Conservation (phyloP, 2,888 invertebrate genomes). For the Xylota sylvarum region DNA sequence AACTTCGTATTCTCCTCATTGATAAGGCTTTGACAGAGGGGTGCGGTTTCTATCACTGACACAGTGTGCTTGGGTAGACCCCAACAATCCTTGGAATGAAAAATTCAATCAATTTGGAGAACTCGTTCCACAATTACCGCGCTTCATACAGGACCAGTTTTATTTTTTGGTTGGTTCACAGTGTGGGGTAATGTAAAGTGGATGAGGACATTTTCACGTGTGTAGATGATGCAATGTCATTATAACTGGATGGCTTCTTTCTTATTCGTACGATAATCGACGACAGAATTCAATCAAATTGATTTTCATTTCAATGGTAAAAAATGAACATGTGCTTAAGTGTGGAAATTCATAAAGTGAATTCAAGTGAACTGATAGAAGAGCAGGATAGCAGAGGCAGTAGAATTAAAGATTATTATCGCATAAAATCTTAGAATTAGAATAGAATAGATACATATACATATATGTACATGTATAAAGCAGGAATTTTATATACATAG, state of each 20-base stretch:
- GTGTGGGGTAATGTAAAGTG: not conserved
- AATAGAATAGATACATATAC: no score
- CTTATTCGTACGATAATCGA: conserved; percentile 26
- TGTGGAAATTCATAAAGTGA: not conserved
- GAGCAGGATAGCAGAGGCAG: not conserved
- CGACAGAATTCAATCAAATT: conserved; percentile 31
- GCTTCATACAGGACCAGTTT: conserved; percentile 3
- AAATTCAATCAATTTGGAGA: conserved; percentile 62
- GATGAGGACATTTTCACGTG: conserved; percentile 4
- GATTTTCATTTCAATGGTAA: conserved; percentile 31
- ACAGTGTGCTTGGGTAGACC: conserved; percentile 9
- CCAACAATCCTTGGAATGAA: conserved; percentile 39
- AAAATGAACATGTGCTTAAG: not conserved
- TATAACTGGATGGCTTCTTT: conserved; percentile 16
- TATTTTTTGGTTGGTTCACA: conserved; percentile 16
- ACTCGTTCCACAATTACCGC: conserved; percentile 30
- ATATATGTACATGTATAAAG: no score
- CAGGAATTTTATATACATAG: no score
- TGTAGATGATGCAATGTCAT: conserved; percentile 14
- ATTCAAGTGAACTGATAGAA: conserved; percentile 18
- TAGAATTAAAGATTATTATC: not conserved
- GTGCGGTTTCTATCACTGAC: conserved; percentile 20
- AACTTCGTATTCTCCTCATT: not conserved
- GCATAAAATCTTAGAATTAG: not conserved
- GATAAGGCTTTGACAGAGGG: conserved; percentile 9